Evolutionary conservation across 1,140 invertebrate species (phyloP).

Genomic region (Diplogasteroides magnus): DNA sequence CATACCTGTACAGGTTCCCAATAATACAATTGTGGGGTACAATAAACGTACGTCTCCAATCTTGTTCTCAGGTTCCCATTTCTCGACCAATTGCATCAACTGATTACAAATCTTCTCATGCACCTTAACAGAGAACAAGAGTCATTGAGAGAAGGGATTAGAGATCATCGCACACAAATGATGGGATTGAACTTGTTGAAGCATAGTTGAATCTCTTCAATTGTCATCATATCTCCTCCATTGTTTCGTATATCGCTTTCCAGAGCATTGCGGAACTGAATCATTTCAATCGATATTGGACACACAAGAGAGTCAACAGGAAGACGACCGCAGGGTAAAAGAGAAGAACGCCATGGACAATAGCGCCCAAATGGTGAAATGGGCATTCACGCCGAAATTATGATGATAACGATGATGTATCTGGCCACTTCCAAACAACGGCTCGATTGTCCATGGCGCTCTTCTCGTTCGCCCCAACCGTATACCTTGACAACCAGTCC

Average conservation of each 20-base stretch:
- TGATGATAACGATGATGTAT: neutral
- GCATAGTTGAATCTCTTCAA: slow-evolving; percentile 86
- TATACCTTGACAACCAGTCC: slow-evolving; percentile 79
- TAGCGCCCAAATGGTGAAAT: neutral
- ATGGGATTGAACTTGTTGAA: slow-evolving; percentile 92
- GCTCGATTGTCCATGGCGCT: too few relatives aligned
- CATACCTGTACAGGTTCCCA: slow-evolving; percentile 13
- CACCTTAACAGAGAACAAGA: neutral
- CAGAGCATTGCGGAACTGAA: slow-evolving; percentile 83
- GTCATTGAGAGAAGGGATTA: slow-evolving; percentile 59
- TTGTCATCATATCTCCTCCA: slow-evolving; percentile 74
- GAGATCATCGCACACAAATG: slow-evolving; percentile 79
- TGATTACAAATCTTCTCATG: neutral
- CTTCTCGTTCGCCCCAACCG: too few relatives aligned
- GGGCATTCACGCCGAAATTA: neutral
- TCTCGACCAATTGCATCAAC: neutral
- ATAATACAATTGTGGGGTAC: neutral
- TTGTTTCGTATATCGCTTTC: slow-evolving; percentile 73
- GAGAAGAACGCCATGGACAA: slow-evolving; percentile 3
- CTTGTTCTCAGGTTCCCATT: neutral
- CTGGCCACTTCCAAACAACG: neutral
- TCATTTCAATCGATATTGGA: too few relatives aligned
- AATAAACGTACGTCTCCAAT: neutral
- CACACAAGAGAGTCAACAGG: too few relatives aligned
- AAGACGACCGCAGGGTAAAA: slow-evolving; percentile 14